Evolutionary conservation across 2,888 invertebrate species (phyloP).

Genomic region (Nymphalis urticae): DNA sequence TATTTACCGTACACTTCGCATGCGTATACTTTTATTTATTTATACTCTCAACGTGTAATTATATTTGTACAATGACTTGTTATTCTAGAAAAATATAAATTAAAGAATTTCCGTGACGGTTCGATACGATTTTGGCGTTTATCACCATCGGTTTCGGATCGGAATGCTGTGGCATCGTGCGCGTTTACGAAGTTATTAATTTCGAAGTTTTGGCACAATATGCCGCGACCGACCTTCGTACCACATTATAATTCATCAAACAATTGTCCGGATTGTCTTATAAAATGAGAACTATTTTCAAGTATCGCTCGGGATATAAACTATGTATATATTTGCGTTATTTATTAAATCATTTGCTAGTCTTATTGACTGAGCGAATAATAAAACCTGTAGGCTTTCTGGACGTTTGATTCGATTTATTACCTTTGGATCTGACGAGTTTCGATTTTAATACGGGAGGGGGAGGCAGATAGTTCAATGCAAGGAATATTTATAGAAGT

Average conservation of each 20-base stretch:
- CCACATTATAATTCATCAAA: constrained; percentile 39
- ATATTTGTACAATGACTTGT: constrained; percentile 51
- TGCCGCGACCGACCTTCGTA: constrained; percentile 52
- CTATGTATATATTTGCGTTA: constrained; percentile 33
- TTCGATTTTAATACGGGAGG: not conserved
- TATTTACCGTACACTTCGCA: constrained; percentile 39
- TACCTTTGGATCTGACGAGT: not conserved
- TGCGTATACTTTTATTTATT: constrained; percentile 43
- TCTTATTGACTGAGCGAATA: constrained; percentile 8
- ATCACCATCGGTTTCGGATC: constrained; percentile 19
- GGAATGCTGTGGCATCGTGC: constrained; percentile 20
- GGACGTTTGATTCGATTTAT: constrained; percentile 12
- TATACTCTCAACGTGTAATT: constrained; percentile 45
- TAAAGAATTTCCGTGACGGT: constrained; percentile 3
- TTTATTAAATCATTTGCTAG: constrained; percentile 30
- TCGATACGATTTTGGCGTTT: constrained; percentile 21
- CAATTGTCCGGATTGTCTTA: constrained; percentile 37
- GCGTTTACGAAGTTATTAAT: constrained; percentile 28
- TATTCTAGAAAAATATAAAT: constrained; percentile 42
- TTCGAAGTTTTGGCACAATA: constrained; percentile 55
- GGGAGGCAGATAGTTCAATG: not conserved
- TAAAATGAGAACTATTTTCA: constrained; percentile 38
- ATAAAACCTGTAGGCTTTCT: constrained; percentile 11
- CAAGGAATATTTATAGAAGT: not conserved
- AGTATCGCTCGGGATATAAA: constrained; percentile 29